phyloP scores from a whole-genome alignment of 2,797 vertebrate genomes.

The Calcarius lapponicus region DNA sequence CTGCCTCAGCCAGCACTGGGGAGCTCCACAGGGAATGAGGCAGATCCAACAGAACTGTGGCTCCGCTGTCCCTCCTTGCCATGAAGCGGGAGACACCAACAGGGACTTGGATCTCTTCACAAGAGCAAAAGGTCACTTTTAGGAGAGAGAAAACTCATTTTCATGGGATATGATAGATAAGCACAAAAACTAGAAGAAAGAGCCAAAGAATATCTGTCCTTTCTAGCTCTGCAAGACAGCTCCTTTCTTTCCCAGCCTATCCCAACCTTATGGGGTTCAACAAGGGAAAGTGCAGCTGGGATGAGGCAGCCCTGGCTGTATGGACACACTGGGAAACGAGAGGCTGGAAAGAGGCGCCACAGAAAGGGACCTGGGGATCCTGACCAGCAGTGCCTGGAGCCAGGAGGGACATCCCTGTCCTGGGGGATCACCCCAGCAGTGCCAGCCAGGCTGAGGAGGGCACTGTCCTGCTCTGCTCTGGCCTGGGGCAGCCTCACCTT shows the following conservation, averaged over 20 bases:
- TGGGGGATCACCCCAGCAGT: background rate
- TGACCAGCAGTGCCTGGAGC: background rate
- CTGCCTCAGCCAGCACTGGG: background rate
- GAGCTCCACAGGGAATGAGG: background rate
- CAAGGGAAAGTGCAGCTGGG: rapidly evolving
- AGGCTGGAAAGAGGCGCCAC: background rate
- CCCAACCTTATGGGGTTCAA: background rate
- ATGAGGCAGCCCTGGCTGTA: background rate
- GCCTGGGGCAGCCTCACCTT: background rate
- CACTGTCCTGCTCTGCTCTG: rapidly evolving
- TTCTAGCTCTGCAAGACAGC: background rate
- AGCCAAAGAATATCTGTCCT: background rate
- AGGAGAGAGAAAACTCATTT: background rate
- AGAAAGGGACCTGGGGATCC: background rate
- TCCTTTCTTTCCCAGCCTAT: background rate
- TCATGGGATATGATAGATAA: background rate
- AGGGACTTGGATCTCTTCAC: background rate
- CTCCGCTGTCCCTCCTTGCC: background rate
- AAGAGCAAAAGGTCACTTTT: background rate
- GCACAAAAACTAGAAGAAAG: background rate
- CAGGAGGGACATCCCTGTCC: background rate
- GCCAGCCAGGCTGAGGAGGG: background rate
- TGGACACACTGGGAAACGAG: background rate
- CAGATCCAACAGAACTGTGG: background rate
- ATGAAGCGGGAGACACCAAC: background rate